Evolutionary conservation across 1,140 invertebrate species (phyloP), one percentile per base, ranked within the genome.

Genomic region (Aphelenchoides besseyi): DNA sequence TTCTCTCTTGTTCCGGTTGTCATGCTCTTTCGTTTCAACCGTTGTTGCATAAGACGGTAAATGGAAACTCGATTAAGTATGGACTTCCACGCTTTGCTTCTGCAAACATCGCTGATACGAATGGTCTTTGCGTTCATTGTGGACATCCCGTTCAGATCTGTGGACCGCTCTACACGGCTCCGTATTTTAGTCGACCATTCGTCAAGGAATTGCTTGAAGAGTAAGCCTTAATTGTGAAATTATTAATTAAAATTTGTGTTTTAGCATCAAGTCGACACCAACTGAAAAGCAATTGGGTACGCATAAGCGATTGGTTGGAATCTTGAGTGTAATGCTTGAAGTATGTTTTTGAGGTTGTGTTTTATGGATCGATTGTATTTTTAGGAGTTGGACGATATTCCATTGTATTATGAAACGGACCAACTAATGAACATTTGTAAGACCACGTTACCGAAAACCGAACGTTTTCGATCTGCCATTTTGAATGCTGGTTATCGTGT

Each of bases 401-500:
- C 95, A 0, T 86, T 98, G 0, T 97, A 94, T 86, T 96, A 95
- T 82, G 88, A 90, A 0, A 63, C 74, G 57, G 73, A 77, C 68
- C 82, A 83, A 59, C 70, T 75, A 53, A 68, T 79, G 52, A 68
- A 69, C 48, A 41, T 79, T n/a, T 55, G 79, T 12, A 79, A 77
- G 69, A 61, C 26, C 30, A 37, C 69, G 8, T 71, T 79, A 61
- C 75, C 78, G 73, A 79, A 78, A 36, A 29, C 61, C n/a, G 36
- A 69, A n/a, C 37, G 35, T 35, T 53, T 79, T 23, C 72, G 94
- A 77, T 98, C 96, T 1, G 95, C 95, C 0, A 85, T 99, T 57
- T 82, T 98, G 26, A 93, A 97, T 88, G 92, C 91, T 9, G 95
- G 95, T 0, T 97, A 93, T 86, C 86, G 88, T 77, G 94, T 97